Conservation (phyloP, 2,797 vertebrate species). For the Buceros bicornis region DNA sequence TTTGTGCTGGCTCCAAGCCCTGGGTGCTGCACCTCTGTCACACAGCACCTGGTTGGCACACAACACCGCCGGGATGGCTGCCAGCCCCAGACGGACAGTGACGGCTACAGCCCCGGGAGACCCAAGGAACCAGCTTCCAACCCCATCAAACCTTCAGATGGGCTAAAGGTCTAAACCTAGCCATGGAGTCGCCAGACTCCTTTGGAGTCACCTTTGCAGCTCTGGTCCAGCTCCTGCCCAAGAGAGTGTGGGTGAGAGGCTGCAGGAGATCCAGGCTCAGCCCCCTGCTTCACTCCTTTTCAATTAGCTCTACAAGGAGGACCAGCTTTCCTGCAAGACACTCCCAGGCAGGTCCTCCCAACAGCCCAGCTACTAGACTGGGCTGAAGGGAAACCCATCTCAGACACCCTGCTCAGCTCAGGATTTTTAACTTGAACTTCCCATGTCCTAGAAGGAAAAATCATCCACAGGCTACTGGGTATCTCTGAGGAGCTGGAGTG, state of each 20-base stretch:
- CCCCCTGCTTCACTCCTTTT: not conserved
- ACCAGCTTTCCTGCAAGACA: not conserved
- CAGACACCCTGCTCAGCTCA: not conserved
- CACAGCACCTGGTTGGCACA: not conserved
- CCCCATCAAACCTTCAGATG: not conserved
- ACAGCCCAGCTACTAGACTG: not conserved
- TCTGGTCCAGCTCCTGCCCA: not conserved
- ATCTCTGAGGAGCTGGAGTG: not conserved
- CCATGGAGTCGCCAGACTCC: not conserved
- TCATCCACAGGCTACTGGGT: not conserved
- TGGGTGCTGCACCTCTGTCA: not conserved
- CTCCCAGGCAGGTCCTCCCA: not conserved
- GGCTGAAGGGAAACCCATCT: not conserved
- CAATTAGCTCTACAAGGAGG: not conserved
- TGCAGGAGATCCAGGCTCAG: not conserved
- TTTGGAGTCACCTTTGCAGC: not conserved
- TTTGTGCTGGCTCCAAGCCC: not conserved
- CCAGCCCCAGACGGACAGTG: rapidly evolving
- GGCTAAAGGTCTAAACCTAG: not conserved
- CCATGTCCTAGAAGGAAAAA: not conserved
- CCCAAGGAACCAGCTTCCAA: not conserved
- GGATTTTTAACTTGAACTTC: not conserved
- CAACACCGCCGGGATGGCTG: not conserved
- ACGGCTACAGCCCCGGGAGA: not conserved
- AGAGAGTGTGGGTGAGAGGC: not conserved